Evolutionary conservation across 1,140 invertebrate genomes (phyloP), one percentile per base, ranked within the genome.

Genomic region (Zaprionus capensis): DNA sequence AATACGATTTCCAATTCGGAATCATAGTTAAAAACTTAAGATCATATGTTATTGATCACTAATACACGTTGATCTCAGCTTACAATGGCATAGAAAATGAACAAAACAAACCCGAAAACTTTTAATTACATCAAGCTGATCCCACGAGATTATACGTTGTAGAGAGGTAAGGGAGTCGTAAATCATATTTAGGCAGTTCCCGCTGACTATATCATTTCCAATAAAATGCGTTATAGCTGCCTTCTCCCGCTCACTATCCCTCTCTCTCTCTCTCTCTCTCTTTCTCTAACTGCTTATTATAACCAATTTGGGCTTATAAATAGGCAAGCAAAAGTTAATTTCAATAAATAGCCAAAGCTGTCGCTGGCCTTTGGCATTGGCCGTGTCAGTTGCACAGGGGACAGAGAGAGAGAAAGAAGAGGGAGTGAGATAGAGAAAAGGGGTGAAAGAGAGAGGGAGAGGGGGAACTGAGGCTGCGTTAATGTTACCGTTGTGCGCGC

Each of bases 401-500:
- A n/a, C n/a, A 17, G 41, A 41, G 7, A 46, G n/a, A 44, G n/a
- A 46, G 7, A 22, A 3, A 20, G 11, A 22, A 14, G 20, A n/a
- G 11, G 5, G 46, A 24, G 20, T 1, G 7, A 6, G 41, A 24
- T 2, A 24, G 11, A 9, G 17, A 49, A 2, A 12, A 4, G 36
- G 0, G 14, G 20, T 22, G 17, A 49, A 22, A 51, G 12, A 51
- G 11, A 24, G 17, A 1, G 46, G 9, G 9, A 22, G 46, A 12
- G 7, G 17, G 46, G 17, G 9, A 20, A 22, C 6, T 20, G 41
- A n/a, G 20, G 20, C 46, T 24, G 46, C 46, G 46, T 82, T 80
- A 76, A 84, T 76, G 83, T 82, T 88, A 86, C 83, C 80, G 77
- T 87, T 88, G 84, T 80, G 80, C 80, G 87, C 62, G 51, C 46